Percentiles rank a stretch among this genome's conserved stretches.
Conservation (phyloP, 2,888 invertebrate genomes). For the Chesias legatella region DNA sequence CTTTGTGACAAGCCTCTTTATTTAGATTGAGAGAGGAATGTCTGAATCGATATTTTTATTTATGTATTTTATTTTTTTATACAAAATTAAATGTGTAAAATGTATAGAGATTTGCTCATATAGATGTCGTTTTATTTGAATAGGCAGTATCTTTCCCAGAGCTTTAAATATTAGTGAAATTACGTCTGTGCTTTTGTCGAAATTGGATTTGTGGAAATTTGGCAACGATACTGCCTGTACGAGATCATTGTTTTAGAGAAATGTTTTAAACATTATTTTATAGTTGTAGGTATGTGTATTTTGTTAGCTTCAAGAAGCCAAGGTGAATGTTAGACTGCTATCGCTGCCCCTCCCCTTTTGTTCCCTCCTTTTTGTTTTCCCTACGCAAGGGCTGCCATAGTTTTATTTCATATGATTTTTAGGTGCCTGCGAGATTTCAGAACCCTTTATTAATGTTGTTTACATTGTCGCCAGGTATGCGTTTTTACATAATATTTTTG, state of each 20-base stretch:
- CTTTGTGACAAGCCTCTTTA: conserved; percentile 70
- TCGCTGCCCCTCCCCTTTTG: conserved; percentile 67
- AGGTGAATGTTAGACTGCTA: conserved; percentile 80
- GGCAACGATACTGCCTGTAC: conserved; percentile 71
- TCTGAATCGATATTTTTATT: conserved; percentile 45
- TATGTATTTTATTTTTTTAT: conserved; percentile 42
- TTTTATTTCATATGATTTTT: conserved; percentile 75
- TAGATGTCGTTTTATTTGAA: conserved; percentile 71
- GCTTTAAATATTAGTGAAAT: conserved; percentile 31
- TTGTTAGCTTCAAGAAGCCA: conserved; percentile 79
- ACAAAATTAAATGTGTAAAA: conserved; percentile 64
- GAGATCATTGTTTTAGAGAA: conserved; percentile 59
- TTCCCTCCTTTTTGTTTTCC: conserved; percentile 66
- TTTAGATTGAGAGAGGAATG: conserved; percentile 51
- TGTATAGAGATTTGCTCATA: conserved; percentile 70
- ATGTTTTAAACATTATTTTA: conserved; percentile 63
- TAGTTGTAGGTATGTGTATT: conserved; percentile 79
- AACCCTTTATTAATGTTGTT: conserved; percentile 79
- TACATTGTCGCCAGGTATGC: conserved; percentile 81
- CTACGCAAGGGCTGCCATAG: conserved; percentile 75
- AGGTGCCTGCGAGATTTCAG: conserved; percentile 77
- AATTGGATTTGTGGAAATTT: conserved; percentile 20
- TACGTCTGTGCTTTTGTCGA: conserved; percentile 18
- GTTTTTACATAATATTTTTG: conserved; percentile 66
- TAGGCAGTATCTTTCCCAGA: conserved; percentile 71